Evolutionary conservation across 2,888 invertebrate genomes (phyloP).

Genomic region (Saturnia japonica): DNA sequence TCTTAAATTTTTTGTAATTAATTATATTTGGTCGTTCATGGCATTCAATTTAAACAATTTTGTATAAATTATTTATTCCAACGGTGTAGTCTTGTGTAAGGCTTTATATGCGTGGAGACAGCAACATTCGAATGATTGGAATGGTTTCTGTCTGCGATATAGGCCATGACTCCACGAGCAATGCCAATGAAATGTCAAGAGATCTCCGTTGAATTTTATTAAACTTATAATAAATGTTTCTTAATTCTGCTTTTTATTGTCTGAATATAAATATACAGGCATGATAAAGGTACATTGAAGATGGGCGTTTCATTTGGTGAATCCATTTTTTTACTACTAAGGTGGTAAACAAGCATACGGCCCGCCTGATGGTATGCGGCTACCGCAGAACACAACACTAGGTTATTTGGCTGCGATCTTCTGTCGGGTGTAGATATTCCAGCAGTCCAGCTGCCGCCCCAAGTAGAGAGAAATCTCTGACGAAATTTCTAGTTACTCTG

Average conservation of each 20-base stretch:
- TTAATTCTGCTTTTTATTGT: neutral
- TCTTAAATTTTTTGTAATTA: neutral
- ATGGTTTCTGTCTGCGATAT: conserved; percentile 26
- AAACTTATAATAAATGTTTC: neutral
- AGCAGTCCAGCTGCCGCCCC: no score
- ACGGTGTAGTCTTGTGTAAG: neutral
- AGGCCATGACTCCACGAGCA: conserved; percentile 33
- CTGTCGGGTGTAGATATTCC: no score
- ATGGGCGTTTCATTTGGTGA: neutral
- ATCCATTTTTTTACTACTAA: no score
- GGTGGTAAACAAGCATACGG: no score
- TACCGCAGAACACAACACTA: no score
- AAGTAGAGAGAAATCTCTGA: no score
- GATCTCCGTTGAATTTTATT: conserved; percentile 18
- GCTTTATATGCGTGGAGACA: neutral
- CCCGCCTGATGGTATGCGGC: no score
- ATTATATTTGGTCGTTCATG: neutral
- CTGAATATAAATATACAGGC: no score
- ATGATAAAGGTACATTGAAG: no score
- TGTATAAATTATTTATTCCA: neutral
- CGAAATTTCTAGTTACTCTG: no score
- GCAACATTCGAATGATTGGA: conserved; percentile 18
- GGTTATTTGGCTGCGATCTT: no score
- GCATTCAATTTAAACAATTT: neutral
- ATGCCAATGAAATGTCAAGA: conserved; percentile 38